Evolutionary conservation across 2,888 invertebrate species (phyloP).

Genomic region (Drosophila kuntzei): DNA sequence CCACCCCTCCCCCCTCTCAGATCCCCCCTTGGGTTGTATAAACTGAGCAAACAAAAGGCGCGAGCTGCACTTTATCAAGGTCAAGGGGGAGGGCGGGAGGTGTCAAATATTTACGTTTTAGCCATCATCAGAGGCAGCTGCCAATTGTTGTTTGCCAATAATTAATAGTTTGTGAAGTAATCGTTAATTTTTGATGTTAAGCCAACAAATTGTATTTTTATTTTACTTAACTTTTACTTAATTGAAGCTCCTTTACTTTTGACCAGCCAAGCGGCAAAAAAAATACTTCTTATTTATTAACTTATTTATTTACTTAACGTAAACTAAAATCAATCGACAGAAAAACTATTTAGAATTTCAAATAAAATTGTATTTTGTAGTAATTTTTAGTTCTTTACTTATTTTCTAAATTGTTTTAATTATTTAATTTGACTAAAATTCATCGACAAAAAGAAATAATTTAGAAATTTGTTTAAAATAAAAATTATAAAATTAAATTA

Average conservation of each 20-base stretch:
- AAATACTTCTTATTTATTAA: no score
- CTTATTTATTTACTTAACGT: no score
- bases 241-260: constrained; percentile 38
- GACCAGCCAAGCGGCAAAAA: constrained; percentile 38
- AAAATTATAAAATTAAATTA: no score
- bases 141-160: constrained; percentile 62
- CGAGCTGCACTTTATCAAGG: constrained; percentile 61
- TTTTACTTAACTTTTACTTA: constrained; percentile 58
- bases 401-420: no score
- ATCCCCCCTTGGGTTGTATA: constrained; percentile 32
- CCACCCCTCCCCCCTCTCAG: background rate
- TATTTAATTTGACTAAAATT: no score
- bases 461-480: no score
- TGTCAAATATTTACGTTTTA: constrained; percentile 64
- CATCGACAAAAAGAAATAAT: no score
- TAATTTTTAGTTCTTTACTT: no score
- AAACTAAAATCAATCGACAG: no score
- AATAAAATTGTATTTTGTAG: no score
- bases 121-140: constrained; percentile 33
- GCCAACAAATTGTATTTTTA: constrained; percentile 60
- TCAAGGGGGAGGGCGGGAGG: constrained; percentile 50
- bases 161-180: constrained; percentile 71
- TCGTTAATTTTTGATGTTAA: constrained; percentile 65
- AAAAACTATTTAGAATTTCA: no score
- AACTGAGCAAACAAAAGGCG: constrained; percentile 48